Evolutionary conservation across 2,797 vertebrate genomes (phyloP).

Genomic region (Phataginus tricuspis): DNA sequence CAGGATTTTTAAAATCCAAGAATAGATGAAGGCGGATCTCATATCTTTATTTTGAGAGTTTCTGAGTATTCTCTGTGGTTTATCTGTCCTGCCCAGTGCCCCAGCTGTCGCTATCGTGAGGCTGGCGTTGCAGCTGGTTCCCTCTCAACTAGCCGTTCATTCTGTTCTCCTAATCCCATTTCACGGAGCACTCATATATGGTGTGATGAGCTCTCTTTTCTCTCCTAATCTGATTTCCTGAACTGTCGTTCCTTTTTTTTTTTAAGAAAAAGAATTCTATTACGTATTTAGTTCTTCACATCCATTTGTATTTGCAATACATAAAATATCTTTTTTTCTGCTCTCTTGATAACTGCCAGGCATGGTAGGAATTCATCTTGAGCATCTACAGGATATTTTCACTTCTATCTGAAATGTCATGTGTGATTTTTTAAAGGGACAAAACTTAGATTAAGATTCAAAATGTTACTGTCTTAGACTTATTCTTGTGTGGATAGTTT

Average conservation of each 20-base stretch:
- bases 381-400: background rate
- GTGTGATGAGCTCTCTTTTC: constrained; percentile 49
- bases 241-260: background rate
- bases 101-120: constrained; percentile 79
- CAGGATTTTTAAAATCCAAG: background rate
- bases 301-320: constrained; percentile 2
- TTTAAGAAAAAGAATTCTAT: background rate
- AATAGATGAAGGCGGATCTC: background rate
- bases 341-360: background rate
- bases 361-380: background rate
- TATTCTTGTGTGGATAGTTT: background rate
- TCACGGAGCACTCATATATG: constrained; percentile 55
- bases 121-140: constrained; percentile 75
- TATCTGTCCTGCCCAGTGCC: constrained; percentile 70
- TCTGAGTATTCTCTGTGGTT: constrained; percentile 66
- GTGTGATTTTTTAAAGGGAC: background rate
- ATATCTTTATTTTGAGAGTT: constrained; percentile 34
- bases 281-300: constrained; percentile 18
- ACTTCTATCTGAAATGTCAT: background rate
- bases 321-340: background rate
- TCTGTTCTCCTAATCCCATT: constrained; percentile 76
- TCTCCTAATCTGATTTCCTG: constrained; percentile 64
- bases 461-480: constrained; percentile 22
- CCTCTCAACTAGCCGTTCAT: constrained; percentile 75
- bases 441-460: constrained; percentile 10